Evolutionary conservation across 2,888 invertebrate species (phyloP).

Genomic region (Diplolepis rosae): DNA sequence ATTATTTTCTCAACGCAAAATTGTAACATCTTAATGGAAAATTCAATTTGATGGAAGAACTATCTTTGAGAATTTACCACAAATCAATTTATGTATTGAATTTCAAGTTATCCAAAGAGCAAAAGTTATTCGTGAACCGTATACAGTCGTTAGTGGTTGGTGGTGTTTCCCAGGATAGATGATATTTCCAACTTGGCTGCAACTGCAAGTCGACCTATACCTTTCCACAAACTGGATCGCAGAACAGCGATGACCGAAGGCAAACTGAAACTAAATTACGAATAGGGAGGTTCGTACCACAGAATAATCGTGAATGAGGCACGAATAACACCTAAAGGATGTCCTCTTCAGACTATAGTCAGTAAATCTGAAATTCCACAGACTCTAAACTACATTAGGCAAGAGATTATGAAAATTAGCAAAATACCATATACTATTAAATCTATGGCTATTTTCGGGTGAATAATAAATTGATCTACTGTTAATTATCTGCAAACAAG

Average conservation of each 20-base stretch:
- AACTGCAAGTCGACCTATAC: constrained; percentile 40
- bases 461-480: not conserved
- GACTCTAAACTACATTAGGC: not conserved
- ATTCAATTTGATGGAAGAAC: too few species aligned
- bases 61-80: too few species aligned
- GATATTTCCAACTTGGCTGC: constrained; percentile 40
- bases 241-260: constrained; percentile 44
- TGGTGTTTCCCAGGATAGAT: not conserved
- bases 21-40: too few species aligned
- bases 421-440: not conserved
- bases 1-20: not conserved
- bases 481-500: not conserved
- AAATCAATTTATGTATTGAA: not conserved
- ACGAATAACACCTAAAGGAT: not conserved
- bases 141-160: not conserved
- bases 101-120: not conserved
- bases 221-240: constrained; percentile 37
- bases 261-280: constrained; percentile 66
- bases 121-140: not conserved
- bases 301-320: constrained; percentile 27
- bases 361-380: not conserved
- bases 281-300: constrained; percentile 59
- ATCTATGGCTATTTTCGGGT: not conserved
- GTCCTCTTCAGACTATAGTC: not conserved
- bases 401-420: not conserved